phyloP scores from a whole-genome alignment of 2,888 invertebrate species.

The Epirrita christyi region DNA sequence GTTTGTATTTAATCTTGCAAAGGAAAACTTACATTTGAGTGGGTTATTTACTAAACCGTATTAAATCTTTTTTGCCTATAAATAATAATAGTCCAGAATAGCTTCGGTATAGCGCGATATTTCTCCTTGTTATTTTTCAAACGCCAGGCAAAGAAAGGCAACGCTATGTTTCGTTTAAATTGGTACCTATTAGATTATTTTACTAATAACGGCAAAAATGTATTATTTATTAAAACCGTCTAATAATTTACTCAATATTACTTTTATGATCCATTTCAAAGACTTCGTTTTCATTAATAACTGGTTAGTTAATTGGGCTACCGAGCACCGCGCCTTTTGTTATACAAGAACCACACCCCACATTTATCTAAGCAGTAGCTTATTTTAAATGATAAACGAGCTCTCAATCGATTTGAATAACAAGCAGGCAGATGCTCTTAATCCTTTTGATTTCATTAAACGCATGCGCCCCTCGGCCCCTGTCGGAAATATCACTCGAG shows the following conservation, averaged over 20 bases:
- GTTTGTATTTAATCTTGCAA: conserved; percentile 9
- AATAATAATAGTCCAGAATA: no score
- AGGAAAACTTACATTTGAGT: conserved; percentile 2
- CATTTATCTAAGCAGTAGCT: conserved; percentile 83
- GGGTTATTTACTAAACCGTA: not conserved
- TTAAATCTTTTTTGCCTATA: not conserved
- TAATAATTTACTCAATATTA: conserved; percentile 45
- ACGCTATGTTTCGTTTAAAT: no score
- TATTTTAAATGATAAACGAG: conserved; percentile 84
- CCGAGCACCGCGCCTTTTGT: conserved; percentile 74
- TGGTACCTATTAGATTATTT: no score
- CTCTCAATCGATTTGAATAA: conserved; percentile 84
- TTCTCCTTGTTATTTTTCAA: no score
- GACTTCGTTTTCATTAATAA: conserved; percentile 64
- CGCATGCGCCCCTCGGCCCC: conserved; percentile 80
- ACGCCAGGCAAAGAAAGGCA: no score
- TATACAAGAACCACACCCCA: conserved; percentile 77
- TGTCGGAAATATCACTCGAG: conserved; percentile 84
- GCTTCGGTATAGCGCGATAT: no score
- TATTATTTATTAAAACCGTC: conserved; percentile 37
- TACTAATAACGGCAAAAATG: not conserved
- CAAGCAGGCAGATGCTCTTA: conserved; percentile 84
- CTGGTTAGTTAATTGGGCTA: conserved; percentile 78
- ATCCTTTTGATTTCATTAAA: conserved; percentile 85
- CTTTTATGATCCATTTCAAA: conserved; percentile 46